Evolutionary conservation across 2,888 invertebrate genomes (phyloP).

Genomic region (Luperina nickerlii): DNA sequence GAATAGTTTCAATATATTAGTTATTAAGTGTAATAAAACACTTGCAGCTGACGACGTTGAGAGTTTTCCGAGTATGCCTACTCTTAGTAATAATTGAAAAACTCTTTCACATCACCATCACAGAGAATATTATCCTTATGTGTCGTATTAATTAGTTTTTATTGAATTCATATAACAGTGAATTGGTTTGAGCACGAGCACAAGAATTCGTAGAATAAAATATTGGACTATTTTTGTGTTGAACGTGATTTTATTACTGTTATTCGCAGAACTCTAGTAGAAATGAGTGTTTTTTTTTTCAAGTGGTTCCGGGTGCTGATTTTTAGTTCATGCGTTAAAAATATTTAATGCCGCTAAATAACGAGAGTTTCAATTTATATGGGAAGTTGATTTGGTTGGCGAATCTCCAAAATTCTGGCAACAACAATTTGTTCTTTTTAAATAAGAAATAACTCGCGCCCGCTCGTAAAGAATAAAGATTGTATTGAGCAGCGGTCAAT

Average conservation of each 20-base stretch:
- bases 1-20: background rate
- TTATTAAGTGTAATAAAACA: background rate
- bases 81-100: background rate
- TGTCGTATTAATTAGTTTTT: background rate
- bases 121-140: too few relatives aligned
- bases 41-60: background rate
- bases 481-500: conserved; percentile 29
- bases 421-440: conserved; percentile 58
- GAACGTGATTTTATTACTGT: conserved; percentile 6
- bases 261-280: conserved; percentile 8
- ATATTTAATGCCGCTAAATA: conserved; percentile 40
- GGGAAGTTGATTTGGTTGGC: conserved; percentile 65
- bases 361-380: conserved; percentile 65
- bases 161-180: background rate
- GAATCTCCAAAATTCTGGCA: conserved; percentile 61
- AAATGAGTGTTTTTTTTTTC: conserved; percentile 27
- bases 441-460: conserved; percentile 54
- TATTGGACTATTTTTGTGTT: background rate
- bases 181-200: background rate
- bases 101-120: background rate
- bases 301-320: conserved; percentile 14
- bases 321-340: conserved; percentile 30
- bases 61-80: background rate
- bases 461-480: conserved; percentile 30
- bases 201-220: background rate